Evolutionary conservation across 2,888 invertebrate genomes (phyloP).

Genomic region (Caenorhabditis angaria): DNA sequence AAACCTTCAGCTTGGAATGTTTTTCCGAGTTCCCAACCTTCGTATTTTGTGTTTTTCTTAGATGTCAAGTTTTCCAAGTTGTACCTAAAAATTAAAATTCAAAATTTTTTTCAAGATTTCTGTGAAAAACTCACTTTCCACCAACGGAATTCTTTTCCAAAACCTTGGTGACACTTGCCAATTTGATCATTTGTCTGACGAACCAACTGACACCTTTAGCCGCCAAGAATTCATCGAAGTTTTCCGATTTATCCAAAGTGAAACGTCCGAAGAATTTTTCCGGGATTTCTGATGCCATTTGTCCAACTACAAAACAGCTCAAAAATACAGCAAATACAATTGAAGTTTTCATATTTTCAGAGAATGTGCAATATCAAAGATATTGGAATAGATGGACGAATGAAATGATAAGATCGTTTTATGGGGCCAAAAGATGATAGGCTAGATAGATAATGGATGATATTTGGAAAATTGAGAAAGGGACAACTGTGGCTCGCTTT

Average conservation of each 20-base stretch:
- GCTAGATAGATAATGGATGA: not conserved
- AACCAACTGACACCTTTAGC: constrained; percentile 65
- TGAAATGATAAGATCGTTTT: not conserved
- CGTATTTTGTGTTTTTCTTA: constrained; percentile 63
- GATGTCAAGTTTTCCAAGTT: constrained; percentile 63
- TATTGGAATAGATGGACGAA: not conserved
- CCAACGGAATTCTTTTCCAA: constrained; percentile 36
- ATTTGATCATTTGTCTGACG: constrained; percentile 64
- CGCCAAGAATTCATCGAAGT: constrained; percentile 70
- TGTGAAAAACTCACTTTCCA: constrained; percentile 35
- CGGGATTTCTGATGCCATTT: constrained; percentile 53
- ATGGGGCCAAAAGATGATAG: not conserved
- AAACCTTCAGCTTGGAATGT: constrained; percentile 68
- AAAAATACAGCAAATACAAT: not conserved
- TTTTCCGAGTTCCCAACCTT: constrained; percentile 63
- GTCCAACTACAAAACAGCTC: not conserved
- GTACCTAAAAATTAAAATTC: constrained; percentile 41
- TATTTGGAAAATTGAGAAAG: not conserved
- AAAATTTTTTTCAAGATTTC: not conserved
- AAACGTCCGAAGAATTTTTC: constrained; percentile 66
- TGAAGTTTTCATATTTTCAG: not conserved
- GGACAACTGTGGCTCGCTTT: not conserved
- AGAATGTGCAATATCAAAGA: not conserved
- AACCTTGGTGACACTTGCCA: constrained; percentile 68
- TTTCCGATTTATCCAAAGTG: constrained; percentile 66